A percentile compares a stretch with the other conserved stretches of the same genome.
These are phyloP conservation scores for Trichoplusia ni DNA, from an alignment of 1,140 invertebrate genomes.

Conservation along the genomic window DNA sequence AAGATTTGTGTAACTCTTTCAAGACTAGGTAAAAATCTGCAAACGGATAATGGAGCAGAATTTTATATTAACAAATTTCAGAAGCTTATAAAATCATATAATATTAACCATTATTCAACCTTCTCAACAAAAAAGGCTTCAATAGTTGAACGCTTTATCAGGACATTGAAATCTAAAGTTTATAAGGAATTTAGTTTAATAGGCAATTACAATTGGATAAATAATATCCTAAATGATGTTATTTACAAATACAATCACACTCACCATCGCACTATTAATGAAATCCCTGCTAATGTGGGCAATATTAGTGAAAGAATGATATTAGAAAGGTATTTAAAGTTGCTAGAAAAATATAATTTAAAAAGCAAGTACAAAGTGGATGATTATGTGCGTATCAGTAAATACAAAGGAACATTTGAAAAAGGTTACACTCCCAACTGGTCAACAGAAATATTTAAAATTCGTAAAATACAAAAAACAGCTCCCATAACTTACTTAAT, in stretches of 20 bases:
- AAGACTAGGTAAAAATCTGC: constrained; percentile 9
- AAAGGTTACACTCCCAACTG: too few species aligned
- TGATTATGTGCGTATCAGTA: too few species aligned
- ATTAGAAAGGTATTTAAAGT: constrained; percentile 67
- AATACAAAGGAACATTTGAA: too few species aligned
- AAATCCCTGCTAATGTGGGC: background rate
- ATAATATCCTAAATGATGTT: constrained; percentile 57
- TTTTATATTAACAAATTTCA: constrained; percentile 3
- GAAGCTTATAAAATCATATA: background rate
- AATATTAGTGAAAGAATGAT: constrained; percentile 34
- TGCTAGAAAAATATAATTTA: constrained; percentile 72
- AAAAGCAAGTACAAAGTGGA: too few species aligned
- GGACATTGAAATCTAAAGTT: constrained; percentile 75
- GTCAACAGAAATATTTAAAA: too few species aligned
- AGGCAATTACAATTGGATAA: constrained; percentile 66
- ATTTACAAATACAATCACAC: constrained; percentile 71
- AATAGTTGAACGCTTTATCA: constrained; percentile 72
- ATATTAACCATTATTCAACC: constrained; percentile 12
- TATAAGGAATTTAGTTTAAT: constrained; percentile 71
- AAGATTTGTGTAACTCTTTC: too few species aligned
- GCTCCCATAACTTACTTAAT: too few species aligned
- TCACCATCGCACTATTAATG: constrained; percentile 49
- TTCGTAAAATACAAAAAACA: too few species aligned
- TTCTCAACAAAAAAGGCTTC: constrained; percentile 11
- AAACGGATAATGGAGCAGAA: constrained; percentile 7